Evolutionary conservation across 92 coral and sea anemone genomes (phyloP), one percentile per base, ranked within the genome.

Genomic region (Heliopora coerulea): DNA sequence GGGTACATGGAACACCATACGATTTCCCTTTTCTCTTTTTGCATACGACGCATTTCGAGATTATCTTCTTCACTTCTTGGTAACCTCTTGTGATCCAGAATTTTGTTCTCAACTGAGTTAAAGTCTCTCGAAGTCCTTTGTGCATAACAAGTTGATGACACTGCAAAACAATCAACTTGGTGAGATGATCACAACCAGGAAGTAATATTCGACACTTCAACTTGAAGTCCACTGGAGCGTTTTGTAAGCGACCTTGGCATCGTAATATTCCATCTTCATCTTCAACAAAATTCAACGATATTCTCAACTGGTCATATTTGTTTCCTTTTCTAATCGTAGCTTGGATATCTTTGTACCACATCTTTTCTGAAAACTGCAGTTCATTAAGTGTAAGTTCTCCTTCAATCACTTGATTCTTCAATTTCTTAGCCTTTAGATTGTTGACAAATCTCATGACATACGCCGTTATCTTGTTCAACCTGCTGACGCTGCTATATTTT

Each of bases 391-490:
- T 33, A 42, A 74, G n/a, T 20, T 82, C 70, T 49, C 65, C 66
- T 25, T 14, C 14, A 19, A 33, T 56, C 32, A 35, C 13, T 18
- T 58, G 52, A 29, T 46, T 24, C 35, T 82, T 57, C 26, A 24
- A 13, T 59, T 63, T 59, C 40, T 49, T 76, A 49, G 54, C 63
- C 32, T 75, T 76, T 37, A 82, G 37, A 21, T 82, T 82, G 8
- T 8, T 70, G 42, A 68, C 52, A 54, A 77, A 76, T 56, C 73
- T 59, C 20, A 76, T 33, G 9, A 86, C 89, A 42, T 42, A 73
- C 27, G 86, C 86, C 25, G 84, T 86, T 4, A 86, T 82, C 41
- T 83, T 35, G 49, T 75, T 59, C n/a, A 78, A 23, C 49, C 70
- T 24, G 31, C 56, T 83, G 40, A 86, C 41, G 57, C 49, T 66